Conservation (phyloP, 2,888 invertebrate species). For the Pseudococcus longispinus region DNA sequence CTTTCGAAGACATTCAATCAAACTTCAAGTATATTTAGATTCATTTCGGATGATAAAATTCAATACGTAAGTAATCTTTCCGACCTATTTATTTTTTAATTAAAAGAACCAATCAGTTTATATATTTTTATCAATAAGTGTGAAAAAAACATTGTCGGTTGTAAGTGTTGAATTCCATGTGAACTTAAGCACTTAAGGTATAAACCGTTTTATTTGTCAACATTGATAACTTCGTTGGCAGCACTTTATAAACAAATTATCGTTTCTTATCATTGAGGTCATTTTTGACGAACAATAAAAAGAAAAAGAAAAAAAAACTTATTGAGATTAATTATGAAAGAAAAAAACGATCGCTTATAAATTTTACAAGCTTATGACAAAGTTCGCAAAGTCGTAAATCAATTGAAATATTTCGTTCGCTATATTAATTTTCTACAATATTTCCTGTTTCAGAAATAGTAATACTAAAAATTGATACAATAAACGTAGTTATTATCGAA, state of each 20-base stretch:
- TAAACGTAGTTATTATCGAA: no score
- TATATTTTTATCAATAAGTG: conserved; percentile 15
- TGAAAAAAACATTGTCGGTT: not conserved
- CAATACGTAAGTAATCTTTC: not conserved
- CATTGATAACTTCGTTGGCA: not conserved
- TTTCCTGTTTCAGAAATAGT: no score
- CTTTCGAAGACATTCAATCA: no score
- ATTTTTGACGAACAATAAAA: conserved; percentile 5
- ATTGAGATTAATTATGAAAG: not conserved
- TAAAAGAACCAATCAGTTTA: not conserved
- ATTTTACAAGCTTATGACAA: not conserved
- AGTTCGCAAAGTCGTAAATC: no score
- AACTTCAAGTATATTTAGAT: not conserved
- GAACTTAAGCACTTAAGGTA: conserved; percentile 21
- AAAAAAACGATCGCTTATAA: not conserved
- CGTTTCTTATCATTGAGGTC: conserved; percentile 22
- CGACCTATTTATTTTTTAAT: conserved; percentile 31
- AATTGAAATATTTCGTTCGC: no score
- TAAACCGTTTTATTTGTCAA: conserved; percentile 8
- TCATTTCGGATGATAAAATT: not conserved
- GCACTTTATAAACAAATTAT: conserved; percentile 25
- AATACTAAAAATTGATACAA: no score
- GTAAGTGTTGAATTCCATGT: not conserved
- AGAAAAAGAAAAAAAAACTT: not conserved
- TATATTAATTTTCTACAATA: no score